These are phyloP conservation scores for Oreortyx pictus DNA, from an alignment of 2,797 vertebrate genomes.

Conservation along the genomic window DNA sequence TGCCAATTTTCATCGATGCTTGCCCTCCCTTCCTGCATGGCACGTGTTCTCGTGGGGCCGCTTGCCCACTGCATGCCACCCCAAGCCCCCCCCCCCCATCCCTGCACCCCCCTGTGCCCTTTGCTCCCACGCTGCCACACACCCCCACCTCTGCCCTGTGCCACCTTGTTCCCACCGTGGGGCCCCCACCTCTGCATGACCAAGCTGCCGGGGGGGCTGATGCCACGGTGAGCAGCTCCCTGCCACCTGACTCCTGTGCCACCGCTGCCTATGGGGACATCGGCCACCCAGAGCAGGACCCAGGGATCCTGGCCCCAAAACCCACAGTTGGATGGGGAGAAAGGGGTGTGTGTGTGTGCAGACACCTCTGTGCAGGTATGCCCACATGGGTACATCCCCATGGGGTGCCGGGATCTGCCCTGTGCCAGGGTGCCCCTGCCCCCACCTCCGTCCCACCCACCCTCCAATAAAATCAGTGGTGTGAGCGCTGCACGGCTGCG, in stretches of 20 bases:
- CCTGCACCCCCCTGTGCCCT: not conserved
- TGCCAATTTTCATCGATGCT: conserved; percentile 28
- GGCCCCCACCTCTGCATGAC: not conserved
- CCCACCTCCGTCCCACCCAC: not conserved
- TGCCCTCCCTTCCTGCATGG: conserved; percentile 31
- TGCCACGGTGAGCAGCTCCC: not conserved
- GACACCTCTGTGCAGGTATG: not conserved
- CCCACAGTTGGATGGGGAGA: not conserved
- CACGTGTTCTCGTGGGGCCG: conserved; percentile 6
- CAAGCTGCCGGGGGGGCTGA: not conserved
- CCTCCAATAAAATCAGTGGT: conserved; percentile 61
- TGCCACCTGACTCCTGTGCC: not conserved
- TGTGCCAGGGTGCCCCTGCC: not conserved
- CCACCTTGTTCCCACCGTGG: not conserved
- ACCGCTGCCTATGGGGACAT: not conserved
- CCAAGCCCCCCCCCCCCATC: not conserved
- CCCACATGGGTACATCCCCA: not conserved
- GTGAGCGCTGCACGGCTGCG: not conserved
- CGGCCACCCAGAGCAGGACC: not conserved
- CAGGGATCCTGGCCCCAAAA: not conserved
- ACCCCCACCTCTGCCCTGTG: not conserved
- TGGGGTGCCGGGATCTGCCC: not conserved
- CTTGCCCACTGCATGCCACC: conserved; percentile 32
- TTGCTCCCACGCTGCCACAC: not conserved
- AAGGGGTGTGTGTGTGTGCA: not conserved